Evolutionary conservation across 2,797 vertebrate genomes (phyloP).

Genomic region (Tarsius wallacei): DNA sequence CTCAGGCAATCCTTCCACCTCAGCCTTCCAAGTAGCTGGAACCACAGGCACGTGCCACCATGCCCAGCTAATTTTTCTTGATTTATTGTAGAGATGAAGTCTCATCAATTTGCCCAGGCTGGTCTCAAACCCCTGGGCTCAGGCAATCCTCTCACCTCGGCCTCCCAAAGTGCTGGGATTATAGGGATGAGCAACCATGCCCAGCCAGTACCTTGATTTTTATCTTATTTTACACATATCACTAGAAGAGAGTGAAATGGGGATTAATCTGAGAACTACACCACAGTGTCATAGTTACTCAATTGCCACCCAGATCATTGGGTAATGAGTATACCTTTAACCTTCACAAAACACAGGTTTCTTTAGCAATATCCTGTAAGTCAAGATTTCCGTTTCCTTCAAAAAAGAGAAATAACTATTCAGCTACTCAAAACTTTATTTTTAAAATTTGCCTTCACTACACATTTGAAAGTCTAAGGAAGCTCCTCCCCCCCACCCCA

Average conservation of each 20-base stretch:
- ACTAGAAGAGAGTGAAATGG: neutral
- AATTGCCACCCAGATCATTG: neutral
- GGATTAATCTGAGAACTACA: neutral
- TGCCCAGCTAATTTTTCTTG: too few relatives aligned
- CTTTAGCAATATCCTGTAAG: neutral
- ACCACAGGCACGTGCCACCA: too few relatives aligned
- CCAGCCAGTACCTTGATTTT: neutral
- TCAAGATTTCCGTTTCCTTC: neutral
- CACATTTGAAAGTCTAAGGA: neutral
- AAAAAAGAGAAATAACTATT: neutral
- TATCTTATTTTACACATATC: neutral
- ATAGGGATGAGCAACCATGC: too few relatives aligned
- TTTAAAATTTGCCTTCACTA: neutral
- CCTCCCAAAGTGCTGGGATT: too few relatives aligned
- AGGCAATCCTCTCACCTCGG: too few relatives aligned
- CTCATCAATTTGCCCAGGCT: too few relatives aligned
- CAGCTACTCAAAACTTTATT: constrained; percentile 19
- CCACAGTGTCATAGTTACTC: too few relatives aligned
- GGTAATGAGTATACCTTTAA: neutral
- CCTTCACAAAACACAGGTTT: neutral
- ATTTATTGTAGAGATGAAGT: too few relatives aligned
- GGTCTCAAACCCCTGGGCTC: too few relatives aligned
- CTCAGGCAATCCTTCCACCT: too few relatives aligned
- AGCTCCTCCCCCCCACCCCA: neutral
- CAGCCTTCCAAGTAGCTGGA: too few relatives aligned